These are phyloP conservation scores for Ornithoptera priamus DNA, from an alignment of 2,888 invertebrate genomes.

Conservation along the genomic window DNA sequence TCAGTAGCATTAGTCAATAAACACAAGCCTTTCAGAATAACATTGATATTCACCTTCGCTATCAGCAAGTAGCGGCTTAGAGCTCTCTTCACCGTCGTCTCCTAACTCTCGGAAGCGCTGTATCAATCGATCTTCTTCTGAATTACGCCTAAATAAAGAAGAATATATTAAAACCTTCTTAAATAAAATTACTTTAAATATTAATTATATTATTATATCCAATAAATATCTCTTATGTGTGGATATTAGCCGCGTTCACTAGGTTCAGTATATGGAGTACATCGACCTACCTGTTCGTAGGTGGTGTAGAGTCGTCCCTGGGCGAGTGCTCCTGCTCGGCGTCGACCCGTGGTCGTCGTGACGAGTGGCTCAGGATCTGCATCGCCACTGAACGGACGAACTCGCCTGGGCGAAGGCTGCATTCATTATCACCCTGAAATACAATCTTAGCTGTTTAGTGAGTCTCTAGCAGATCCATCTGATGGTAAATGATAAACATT, in stretches of 20 bases:
- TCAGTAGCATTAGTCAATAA: too few species aligned
- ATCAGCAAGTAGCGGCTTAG: slow-evolving; percentile 68
- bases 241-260: too few species aligned
- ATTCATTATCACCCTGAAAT: slow-evolving; percentile 86
- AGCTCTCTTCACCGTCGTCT: slow-evolving; percentile 67
- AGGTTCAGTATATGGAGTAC: neutral
- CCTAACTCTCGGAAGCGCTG: slow-evolving; percentile 55
- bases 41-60: slow-evolving; percentile 57
- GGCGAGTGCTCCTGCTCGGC: slow-evolving; percentile 45
- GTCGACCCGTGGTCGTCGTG: slow-evolving; percentile 57
- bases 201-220: too few species aligned
- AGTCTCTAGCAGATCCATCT: too few species aligned
- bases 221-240: too few species aligned
- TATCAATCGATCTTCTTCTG: slow-evolving; percentile 58
- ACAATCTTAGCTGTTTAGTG: neutral
- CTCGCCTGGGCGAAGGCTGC: slow-evolving; percentile 90
- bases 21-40: neutral
- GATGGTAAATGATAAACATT: too few species aligned
- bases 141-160: slow-evolving; percentile 49
- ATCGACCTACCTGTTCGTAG: slow-evolving; percentile 34
- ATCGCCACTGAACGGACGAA: slow-evolving; percentile 92
- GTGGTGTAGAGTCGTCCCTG: slow-evolving; percentile 41
- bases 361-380: slow-evolving; percentile 88
- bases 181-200: too few species aligned
- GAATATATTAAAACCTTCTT: neutral